Percentiles rank a stretch among this genome's conserved stretches.
Conservation (phyloP, 2,113 vertebrate species). For the Crotalus horridus region DNA sequence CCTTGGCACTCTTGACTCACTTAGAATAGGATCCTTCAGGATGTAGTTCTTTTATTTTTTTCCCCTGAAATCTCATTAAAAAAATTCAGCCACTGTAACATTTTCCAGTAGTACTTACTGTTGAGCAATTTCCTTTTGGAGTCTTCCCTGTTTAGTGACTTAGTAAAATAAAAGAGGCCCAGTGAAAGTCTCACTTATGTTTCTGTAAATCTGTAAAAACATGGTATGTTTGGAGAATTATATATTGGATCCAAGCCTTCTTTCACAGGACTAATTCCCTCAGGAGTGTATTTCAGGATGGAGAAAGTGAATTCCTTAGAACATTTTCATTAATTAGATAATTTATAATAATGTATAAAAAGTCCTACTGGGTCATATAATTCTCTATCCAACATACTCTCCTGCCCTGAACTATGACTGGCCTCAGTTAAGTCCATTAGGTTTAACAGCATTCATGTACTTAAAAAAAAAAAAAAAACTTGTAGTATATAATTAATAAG, state of each 20-base stretch:
- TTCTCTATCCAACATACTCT: neutral
- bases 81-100: conserved; percentile 57
- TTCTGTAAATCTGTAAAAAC: conserved; percentile 56
- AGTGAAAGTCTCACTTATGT: conserved; percentile 61
- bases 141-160: conserved; percentile 59
- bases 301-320: conserved; percentile 6
- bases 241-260: conserved; percentile 48
- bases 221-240: conserved; percentile 45
- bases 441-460: neutral
- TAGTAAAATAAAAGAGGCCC: conserved; percentile 56
- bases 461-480: neutral
- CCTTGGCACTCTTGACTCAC: conserved; percentile 50
- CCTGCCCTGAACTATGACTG: neutral
- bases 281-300: neutral
- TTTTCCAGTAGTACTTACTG: conserved; percentile 69
- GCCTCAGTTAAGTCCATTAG: neutral
- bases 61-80: conserved; percentile 67
- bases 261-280: conserved; percentile 33
- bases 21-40: conserved; percentile 53
- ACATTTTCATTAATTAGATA: neutral
- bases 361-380: neutral
- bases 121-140: conserved; percentile 69
- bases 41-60: conserved; percentile 39
- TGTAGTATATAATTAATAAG: neutral
- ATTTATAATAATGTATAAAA: neutral